These are phyloP conservation scores for Amblyjoppa fuscipennis DNA, from an alignment of 2,888 invertebrate species.

Conservation along the genomic window DNA sequence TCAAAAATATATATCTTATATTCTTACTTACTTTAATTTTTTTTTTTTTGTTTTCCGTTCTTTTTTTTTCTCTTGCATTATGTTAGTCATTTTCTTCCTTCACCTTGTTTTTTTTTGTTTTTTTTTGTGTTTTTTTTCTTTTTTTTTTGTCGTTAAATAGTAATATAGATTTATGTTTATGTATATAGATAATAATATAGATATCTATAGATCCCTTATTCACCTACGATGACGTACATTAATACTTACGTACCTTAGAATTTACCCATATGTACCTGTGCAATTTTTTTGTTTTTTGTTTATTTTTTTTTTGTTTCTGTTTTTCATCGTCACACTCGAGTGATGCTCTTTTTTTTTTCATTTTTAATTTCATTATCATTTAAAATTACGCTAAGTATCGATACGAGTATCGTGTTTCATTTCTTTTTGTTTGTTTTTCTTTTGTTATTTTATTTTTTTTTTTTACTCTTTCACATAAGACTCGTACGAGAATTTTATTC, in stretches of 20 bases:
- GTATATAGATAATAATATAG: slow-evolving; percentile 60
- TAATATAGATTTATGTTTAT: slow-evolving; percentile 67
- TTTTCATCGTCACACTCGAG: slow-evolving; percentile 51
- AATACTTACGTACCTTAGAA: slow-evolving; percentile 70
- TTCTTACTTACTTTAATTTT: slow-evolving; percentile 63
- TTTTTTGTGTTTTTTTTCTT: slow-evolving; percentile 20
- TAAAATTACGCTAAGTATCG: slow-evolving; percentile 31
- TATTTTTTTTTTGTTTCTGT: slow-evolving; percentile 1
- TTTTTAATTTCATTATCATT: slow-evolving; percentile 26
- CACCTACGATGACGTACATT: slow-evolving; percentile 65
- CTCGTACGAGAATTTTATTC: slow-evolving; percentile 63
- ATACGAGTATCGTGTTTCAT: slow-evolving; percentile 51
- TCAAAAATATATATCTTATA: slow-evolving; percentile 79
- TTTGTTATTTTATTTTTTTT: slow-evolving; percentile 46
- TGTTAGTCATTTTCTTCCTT: neutral
- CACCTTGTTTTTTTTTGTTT: slow-evolving; percentile 25
- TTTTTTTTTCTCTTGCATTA: slow-evolving; percentile 36
- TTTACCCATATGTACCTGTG: slow-evolving; percentile 71
- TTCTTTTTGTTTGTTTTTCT: slow-evolving; percentile 48
- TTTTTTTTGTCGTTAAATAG: slow-evolving; percentile 41
- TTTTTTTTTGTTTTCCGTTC: slow-evolving; percentile 55
- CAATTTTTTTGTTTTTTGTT: slow-evolving; percentile 56
- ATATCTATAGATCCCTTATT: slow-evolving; percentile 56
- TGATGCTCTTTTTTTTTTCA: slow-evolving; percentile 52
- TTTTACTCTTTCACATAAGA: slow-evolving; percentile 31